Evolutionary conservation across 2,113 vertebrate species (phyloP), one percentile per base, ranked within the genome.

Genomic region (Pseudopipra pipra): DNA sequence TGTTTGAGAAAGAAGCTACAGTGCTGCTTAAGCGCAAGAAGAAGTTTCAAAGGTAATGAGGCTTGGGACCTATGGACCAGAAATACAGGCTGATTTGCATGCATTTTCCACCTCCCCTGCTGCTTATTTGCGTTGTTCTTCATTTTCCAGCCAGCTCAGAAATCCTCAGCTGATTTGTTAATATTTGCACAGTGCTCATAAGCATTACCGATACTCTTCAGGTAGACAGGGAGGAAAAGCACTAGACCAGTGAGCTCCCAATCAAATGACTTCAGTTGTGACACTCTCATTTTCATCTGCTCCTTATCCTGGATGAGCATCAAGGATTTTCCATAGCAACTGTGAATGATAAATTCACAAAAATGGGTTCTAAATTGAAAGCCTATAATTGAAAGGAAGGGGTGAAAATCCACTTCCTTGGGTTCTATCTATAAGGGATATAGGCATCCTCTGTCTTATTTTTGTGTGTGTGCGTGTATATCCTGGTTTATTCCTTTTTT

Each of bases 31-130:
- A 58, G 22, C 3, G 6, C 68, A 84, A 92, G 78, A 35, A 92
- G 71, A 94, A 95, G 82, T 97, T 97, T 94, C 85, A 95, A 87
- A 96, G 52, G 82, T 96, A 97, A 97, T 95, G 94, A 97, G 93
- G 71, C 76, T 92, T 96, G 95, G 96, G 94, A 92, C 93, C 72
- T 79, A 66, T 55, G 80, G 91, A 93, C 51, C 62, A 93, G 94
- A 93, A 91, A 84, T 68, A 88, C 76, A 91, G 49, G 27, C 67
- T 95, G 86, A 97, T 97, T 96, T 97, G 81, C 72, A 95, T 96
- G 68, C 70, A 63, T 95, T 94, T 96, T 86, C 58, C 8, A 80
- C 89, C 66, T 95, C 75, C 71, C 72, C 79, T 84, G 87, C 86
- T 97, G 95, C 87, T 96, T 96, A 91, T 96, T 96, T 97, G 85